Conservation (phyloP, 2,113 vertebrate genomes). For the Ploceus nigricollis region DNA sequence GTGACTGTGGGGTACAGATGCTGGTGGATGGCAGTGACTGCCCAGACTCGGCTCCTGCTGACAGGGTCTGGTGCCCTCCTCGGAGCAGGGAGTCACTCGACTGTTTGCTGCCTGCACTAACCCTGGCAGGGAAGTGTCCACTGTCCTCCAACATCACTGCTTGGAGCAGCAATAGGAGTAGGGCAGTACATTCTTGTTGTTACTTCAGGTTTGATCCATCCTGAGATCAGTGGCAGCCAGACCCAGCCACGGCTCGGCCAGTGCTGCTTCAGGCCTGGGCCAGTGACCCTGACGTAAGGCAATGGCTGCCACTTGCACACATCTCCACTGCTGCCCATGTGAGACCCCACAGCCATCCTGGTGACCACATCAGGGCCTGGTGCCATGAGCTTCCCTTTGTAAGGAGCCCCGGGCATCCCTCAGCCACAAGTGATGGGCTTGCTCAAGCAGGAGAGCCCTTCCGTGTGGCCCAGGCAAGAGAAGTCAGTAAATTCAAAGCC, state of each 20-base stretch:
- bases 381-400: neutral
- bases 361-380: neutral
- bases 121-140: neutral
- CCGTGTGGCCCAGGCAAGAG: neutral
- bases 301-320: fast-evolving
- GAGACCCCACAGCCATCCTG: neutral
- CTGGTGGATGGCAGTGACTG: neutral
- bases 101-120: neutral
- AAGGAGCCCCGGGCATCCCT: neutral
- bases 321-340: neutral
- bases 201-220: neutral
- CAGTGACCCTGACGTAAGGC: neutral
- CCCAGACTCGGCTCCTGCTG: neutral
- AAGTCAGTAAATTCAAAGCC: neutral
- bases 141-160: neutral
- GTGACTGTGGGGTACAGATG: fast-evolving
- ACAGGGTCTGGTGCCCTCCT: neutral
- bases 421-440: neutral
- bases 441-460: neutral
- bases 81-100: fast-evolving
- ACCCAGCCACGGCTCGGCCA: neutral
- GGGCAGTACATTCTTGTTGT: neutral
- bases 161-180: neutral
- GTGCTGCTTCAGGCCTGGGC: neutral
- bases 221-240: neutral